Evolutionary conservation across 64 coral and sea anemone species (phyloP).

Genomic region (Trachythela sp.): DNA sequence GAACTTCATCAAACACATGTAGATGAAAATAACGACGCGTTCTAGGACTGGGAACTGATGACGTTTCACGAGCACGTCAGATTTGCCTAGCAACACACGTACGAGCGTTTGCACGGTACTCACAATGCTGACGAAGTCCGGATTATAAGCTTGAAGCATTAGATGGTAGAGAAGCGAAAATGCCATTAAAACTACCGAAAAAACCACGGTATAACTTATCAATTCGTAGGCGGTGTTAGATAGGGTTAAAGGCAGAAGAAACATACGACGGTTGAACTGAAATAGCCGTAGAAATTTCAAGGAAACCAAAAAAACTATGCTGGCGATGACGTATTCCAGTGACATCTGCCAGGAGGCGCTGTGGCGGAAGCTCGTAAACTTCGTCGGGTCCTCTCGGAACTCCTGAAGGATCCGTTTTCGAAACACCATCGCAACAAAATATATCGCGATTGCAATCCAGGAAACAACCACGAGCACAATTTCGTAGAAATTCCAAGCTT

Average conservation of each 20-base stretch:
- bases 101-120: conserved; percentile 66
- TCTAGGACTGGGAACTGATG: conserved; percentile 40
- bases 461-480: conserved; percentile 42
- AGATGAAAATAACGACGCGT: conserved; percentile 48
- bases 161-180: conserved; percentile 69
- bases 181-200: conserved; percentile 46
- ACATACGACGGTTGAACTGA: conserved; percentile 84
- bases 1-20: conserved; percentile 71
- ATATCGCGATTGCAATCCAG: conserved; percentile 60
- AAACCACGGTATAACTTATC: conserved; percentile 29
- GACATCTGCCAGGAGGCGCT: conserved; percentile 71
- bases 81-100: conserved; percentile 73
- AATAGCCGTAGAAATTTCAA: conserved; percentile 79
- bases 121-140: conserved; percentile 51
- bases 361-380: conserved; percentile 73
- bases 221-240: conserved; percentile 57
- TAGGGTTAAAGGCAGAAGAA: conserved; percentile 62
- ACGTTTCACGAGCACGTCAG: conserved; percentile 48
- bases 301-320: conserved; percentile 54
- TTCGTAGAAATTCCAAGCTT: conserved; percentile 66
- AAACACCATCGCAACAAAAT: conserved; percentile 66
- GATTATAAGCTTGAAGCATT: conserved; percentile 45
- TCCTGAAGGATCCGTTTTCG: conserved; percentile 59
- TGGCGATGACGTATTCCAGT: conserved; percentile 70
- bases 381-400: conserved; percentile 51